These are phyloP conservation scores for Chrysomela aeneicollis DNA, from an alignment of 2,888 invertebrate genomes.

Conservation along the genomic window DNA sequence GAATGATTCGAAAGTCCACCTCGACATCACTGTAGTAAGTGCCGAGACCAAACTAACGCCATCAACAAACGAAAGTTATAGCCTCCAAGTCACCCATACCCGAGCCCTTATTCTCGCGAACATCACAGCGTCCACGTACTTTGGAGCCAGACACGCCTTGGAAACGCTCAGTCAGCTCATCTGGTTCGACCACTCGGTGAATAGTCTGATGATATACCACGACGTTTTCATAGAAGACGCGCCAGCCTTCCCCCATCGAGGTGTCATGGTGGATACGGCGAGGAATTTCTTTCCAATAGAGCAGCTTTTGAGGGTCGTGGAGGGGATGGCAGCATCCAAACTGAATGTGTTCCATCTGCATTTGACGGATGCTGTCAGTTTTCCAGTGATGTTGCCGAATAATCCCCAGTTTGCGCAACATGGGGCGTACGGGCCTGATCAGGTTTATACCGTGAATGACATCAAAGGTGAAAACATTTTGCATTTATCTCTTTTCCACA, in stretches of 20 bases:
- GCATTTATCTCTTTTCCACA: neutral
- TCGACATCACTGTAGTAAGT: conserved; percentile 58
- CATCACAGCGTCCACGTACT: conserved; percentile 71
- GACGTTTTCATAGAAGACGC: conserved; percentile 74
- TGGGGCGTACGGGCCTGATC: conserved; percentile 83
- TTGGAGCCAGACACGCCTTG: conserved; percentile 77
- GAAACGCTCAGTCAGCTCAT: conserved; percentile 79
- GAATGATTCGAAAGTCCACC: conserved; percentile 29
- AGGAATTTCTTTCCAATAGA: conserved; percentile 82
- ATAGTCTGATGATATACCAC: conserved; percentile 68
- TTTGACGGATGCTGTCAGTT: conserved; percentile 86
- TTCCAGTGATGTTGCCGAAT: conserved; percentile 79
- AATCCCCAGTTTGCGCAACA: conserved; percentile 78
- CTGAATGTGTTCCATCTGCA: conserved; percentile 92
- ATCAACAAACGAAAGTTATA: conserved; percentile 76
- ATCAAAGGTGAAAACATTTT: conserved; percentile 60
- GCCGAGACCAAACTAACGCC: conserved; percentile 63
- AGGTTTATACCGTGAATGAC: conserved; percentile 71
- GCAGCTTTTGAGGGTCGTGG: conserved; percentile 74
- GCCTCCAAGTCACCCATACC: conserved; percentile 51
- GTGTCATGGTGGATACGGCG: conserved; percentile 87
- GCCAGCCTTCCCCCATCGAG: conserved; percentile 81
- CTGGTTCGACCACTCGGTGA: conserved; percentile 73
- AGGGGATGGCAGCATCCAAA: conserved; percentile 87
- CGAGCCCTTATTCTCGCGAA: conserved; percentile 64